Evolutionary conservation across 1,140 invertebrate genomes (phyloP).

Genomic region (Octopus sinensis): DNA sequence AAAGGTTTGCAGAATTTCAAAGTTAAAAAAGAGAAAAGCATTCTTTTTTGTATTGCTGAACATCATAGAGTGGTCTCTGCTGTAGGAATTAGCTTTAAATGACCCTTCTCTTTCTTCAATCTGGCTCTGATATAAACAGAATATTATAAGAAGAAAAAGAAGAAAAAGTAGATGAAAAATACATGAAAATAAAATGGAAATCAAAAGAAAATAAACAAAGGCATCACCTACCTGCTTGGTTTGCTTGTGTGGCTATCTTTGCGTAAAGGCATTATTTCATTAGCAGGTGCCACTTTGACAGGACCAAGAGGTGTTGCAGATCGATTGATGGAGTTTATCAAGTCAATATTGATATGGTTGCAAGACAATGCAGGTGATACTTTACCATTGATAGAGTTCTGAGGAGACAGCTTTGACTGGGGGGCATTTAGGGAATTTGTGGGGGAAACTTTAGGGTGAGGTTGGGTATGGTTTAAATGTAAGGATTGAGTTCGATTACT

Average conservation of each 20-base stretch:
- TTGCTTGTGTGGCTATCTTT: not conserved
- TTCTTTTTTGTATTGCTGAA: no score
- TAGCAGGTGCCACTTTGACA: slow-evolving; percentile 3
- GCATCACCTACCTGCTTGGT: not conserved
- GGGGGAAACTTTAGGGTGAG: slow-evolving; percentile 34
- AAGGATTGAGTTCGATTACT: slow-evolving; percentile 46
- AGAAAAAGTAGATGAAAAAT: not conserved
- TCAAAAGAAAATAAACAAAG: not conserved
- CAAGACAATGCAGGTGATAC: slow-evolving; percentile 38
- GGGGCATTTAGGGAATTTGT: slow-evolving; percentile 34
- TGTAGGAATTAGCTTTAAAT: no score
- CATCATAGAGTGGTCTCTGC: no score
- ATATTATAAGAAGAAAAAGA: not conserved
- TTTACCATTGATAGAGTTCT: slow-evolving; percentile 48
- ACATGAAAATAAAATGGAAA: not conserved
- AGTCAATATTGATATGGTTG: slow-evolving; percentile 46
- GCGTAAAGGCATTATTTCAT: not conserved
- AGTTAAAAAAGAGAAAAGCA: no score
- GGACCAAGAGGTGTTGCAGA: slow-evolving; percentile 36
- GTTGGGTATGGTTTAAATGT: slow-evolving; percentile 37
- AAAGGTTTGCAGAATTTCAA: no score
- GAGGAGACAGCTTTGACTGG: slow-evolving; percentile 52
- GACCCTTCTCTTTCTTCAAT: no score
- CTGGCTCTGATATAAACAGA: no score
- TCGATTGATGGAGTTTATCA: slow-evolving; percentile 44